Percentiles rank a stretch among this genome's conserved stretches.
These are phyloP conservation scores for Muscidifurax raptorellus DNA, from an alignment of 1,140 invertebrate species.

Conservation along the genomic window DNA sequence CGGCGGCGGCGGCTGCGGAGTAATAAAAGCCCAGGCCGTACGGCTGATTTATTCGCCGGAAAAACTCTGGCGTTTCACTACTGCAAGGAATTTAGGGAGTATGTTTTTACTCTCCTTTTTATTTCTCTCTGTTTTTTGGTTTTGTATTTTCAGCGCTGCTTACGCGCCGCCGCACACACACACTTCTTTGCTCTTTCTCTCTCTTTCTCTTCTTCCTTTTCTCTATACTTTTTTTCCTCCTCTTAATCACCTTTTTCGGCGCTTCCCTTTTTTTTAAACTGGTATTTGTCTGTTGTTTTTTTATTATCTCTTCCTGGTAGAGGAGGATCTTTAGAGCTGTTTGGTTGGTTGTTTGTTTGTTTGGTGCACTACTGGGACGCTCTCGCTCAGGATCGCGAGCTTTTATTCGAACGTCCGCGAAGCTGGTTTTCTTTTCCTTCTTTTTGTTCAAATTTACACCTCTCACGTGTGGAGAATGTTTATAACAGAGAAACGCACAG, in stretches of 20 bases:
- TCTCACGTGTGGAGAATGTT: not conserved
- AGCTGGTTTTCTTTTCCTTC: not conserved
- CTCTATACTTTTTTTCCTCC: not conserved
- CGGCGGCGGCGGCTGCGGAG: not conserved
- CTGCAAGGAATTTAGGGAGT: constrained; percentile 33
- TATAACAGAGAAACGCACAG: not conserved
- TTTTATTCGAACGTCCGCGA: constrained; percentile 23
- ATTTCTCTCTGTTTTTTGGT: not conserved
- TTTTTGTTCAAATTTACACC: not conserved
- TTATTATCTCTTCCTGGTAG: not conserved
- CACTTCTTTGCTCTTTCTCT: not conserved
- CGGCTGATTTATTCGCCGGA: not conserved
- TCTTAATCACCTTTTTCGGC: not conserved
- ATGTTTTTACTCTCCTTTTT: constrained; percentile 2
- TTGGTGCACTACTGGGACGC: constrained; percentile 4
- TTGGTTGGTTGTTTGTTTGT: not conserved
- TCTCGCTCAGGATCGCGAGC: not conserved
- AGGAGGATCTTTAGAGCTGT: constrained; percentile 35
- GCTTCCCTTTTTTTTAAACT: not conserved
- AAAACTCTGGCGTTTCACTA: constrained; percentile 12
- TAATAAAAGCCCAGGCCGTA: not conserved
- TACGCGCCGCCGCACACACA: not conserved
- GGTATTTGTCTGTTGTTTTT: constrained; percentile 16
- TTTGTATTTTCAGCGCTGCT: constrained; percentile 13
- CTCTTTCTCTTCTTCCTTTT: not conserved